These are phyloP conservation scores for Sus cebifrons DNA, from an alignment of 2,797 vertebrate species.

Conservation along the genomic window DNA sequence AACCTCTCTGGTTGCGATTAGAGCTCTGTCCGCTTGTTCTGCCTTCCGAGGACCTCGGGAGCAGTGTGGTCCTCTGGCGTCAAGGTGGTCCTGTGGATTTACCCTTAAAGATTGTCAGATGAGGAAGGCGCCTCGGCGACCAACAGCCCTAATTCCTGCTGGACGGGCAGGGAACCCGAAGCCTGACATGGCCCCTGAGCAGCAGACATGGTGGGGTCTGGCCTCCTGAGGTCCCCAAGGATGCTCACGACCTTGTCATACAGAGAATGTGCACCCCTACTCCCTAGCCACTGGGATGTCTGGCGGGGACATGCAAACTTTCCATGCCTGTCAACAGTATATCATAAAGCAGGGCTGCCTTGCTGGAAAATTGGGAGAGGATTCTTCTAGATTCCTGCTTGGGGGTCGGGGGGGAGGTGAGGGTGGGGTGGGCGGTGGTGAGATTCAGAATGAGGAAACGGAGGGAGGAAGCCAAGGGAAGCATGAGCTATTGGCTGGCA, in stretches of 20 bases:
- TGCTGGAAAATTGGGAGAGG: not conserved
- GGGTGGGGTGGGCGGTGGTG: not conserved
- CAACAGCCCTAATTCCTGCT: not conserved
- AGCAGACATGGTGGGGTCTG: not conserved
- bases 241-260: not conserved
- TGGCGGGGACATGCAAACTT: not conserved
- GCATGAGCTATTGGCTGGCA: not conserved
- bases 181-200: not conserved
- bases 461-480: not conserved
- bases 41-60: not conserved
- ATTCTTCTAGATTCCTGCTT: not conserved
- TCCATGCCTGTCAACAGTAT: no score
- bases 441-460: not conserved
- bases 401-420: no score
- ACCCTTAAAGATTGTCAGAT: not conserved
- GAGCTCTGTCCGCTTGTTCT: no score
- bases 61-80: not conserved
- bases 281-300: not conserved
- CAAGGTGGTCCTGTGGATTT: accelerated
- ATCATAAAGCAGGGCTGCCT: not conserved
- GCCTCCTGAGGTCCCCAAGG: accelerated
- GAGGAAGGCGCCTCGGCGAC: not conserved
- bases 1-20: not conserved
- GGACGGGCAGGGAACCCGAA: not conserved
- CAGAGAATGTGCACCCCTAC: accelerated